Evolutionary conservation across 2,113 vertebrate genomes (phyloP).

Genomic region (Urocitellus parryii): DNA sequence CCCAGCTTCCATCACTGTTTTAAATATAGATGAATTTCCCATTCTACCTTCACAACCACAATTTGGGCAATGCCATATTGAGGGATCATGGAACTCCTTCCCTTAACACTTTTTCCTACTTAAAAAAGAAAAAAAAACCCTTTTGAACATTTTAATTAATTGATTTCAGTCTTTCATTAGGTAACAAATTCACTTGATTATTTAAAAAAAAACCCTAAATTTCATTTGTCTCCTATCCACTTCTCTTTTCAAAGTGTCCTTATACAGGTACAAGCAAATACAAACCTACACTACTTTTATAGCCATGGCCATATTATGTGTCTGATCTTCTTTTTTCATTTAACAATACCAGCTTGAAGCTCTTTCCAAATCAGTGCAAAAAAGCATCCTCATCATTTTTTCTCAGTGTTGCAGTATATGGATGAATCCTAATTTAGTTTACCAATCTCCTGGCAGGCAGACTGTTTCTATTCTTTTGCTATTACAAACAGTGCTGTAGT

Average conservation of each 20-base stretch:
- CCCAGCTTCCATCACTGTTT: neutral
- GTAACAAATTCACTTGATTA: neutral
- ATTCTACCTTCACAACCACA: neutral
- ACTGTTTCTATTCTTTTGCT: neutral
- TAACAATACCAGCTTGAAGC: neutral
- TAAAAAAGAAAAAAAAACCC: neutral
- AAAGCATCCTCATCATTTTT: neutral
- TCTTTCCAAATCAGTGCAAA: slow-evolving; percentile 18
- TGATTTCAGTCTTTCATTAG: neutral
- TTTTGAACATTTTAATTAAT: neutral
- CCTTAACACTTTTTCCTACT: neutral
- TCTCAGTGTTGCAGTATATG: neutral
- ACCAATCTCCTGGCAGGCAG: neutral
- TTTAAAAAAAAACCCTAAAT: neutral
- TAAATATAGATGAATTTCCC: neutral
- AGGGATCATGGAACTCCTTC: neutral
- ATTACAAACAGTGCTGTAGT: neutral
- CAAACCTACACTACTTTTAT: neutral
- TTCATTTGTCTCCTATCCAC: neutral
- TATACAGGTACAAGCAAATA: neutral
- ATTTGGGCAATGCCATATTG: neutral
- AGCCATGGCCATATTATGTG: neutral
- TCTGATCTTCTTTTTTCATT: neutral
- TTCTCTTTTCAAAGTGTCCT: neutral
- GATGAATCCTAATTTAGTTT: neutral